A percentile compares a stretch with the other conserved stretches of the same genome.
phyloP scores from a whole-genome alignment of 2,113 vertebrate genomes.

The Meles meles region DNA sequence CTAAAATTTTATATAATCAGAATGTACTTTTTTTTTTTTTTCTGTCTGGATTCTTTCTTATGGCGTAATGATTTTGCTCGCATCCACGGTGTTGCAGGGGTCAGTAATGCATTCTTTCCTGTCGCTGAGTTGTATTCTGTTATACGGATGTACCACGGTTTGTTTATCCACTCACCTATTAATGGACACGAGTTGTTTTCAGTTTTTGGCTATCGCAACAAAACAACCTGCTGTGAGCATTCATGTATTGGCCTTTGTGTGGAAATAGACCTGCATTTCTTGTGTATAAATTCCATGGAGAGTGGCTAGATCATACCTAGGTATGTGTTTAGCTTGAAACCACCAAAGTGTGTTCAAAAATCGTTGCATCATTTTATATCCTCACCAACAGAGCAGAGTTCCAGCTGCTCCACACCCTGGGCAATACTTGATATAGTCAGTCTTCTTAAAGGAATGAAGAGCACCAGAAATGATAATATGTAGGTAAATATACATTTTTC shows the following conservation, averaged over 20 bases:
- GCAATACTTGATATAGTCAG: no score
- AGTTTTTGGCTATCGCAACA: neutral
- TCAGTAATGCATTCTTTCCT: neutral
- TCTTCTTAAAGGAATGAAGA: neutral
- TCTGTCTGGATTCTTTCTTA: neutral
- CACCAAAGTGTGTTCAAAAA: neutral
- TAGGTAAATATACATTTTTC: neutral
- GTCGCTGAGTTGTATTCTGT: neutral
- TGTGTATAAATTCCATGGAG: neutral
- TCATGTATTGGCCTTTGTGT: neutral
- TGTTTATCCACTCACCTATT: neutral
- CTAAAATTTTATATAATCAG: neutral
- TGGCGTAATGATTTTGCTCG: rapidly evolving
- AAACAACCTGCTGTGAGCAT: neutral
- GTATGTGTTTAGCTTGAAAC: neutral
- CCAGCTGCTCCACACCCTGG: neutral
- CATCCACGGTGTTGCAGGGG: rapidly evolving
- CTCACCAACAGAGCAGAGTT: neutral
- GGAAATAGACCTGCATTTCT: neutral
- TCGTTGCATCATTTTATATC: neutral
- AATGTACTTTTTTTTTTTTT: neutral
- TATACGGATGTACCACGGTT: neutral
- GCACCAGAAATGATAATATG: neutral
- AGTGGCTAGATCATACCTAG: neutral
- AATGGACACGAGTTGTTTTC: neutral